Percentiles rank a stretch among this genome's conserved stretches.
Conservation (phyloP, 2,797 vertebrate species). For the Emydoidea blandingii region DNA sequence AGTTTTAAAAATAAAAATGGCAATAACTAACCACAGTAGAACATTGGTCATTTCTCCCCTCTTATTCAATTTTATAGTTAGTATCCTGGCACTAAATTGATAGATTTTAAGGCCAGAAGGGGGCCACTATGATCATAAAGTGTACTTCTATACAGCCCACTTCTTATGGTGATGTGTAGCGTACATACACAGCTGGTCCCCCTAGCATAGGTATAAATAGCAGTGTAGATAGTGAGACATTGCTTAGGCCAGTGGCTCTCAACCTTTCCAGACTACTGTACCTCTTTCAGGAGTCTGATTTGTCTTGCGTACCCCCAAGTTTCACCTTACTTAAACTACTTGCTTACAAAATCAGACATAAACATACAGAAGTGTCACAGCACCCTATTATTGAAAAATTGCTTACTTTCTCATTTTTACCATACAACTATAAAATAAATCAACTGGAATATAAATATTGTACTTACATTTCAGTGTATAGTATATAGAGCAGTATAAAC, state of each 20-base stretch:
- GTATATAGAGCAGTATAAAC: too few relatives aligned
- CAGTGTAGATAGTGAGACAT: background rate
- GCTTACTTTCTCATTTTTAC: background rate
- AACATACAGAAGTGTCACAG: too few relatives aligned
- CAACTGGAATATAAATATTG: too few relatives aligned
- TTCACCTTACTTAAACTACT: too few relatives aligned
- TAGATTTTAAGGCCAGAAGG: background rate
- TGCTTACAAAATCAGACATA: too few relatives aligned
- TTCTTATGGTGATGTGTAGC: background rate
- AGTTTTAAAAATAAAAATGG: background rate
- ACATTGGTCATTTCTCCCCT: background rate
- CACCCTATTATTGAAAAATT: too few relatives aligned
- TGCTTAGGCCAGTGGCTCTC: background rate
- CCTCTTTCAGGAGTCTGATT: too few relatives aligned
- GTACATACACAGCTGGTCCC: background rate
- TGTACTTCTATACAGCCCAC: background rate
- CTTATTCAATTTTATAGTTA: background rate
- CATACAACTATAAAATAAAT: too few relatives aligned
- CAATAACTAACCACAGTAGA: background rate
- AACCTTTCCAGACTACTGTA: too few relatives aligned
- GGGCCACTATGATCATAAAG: background rate
- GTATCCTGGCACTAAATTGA: background rate
- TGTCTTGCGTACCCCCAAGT: too few relatives aligned
- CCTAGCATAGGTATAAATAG: background rate
- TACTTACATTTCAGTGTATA: too few relatives aligned